Evolutionary conservation across 2,888 invertebrate genomes (phyloP), one percentile per base, ranked within the genome.

Genomic region (Lumbricus terrestris): DNA sequence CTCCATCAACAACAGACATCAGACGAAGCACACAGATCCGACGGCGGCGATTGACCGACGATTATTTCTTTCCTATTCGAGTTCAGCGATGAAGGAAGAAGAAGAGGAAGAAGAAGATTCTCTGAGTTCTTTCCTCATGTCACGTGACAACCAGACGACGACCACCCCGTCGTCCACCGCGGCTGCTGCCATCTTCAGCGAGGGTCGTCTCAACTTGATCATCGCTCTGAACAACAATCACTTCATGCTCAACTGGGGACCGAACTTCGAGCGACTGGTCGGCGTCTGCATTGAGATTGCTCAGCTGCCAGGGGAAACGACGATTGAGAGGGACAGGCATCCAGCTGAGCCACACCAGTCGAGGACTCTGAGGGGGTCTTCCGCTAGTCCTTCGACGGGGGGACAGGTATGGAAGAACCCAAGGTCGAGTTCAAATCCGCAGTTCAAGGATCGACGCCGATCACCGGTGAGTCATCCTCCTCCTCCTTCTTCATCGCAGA

Each of bases 211-310:
- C 40, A 91, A 91, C 23, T 1, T 97, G 97, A 94, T 97, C 97
- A 94, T 97, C 97, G 89, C 97, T 11, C 96, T 98, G 88, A 97
- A 98, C 90, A 98, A 98, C 98, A 98, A 98, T 94, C 98, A 98
- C 94, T 95, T 98, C 92, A n/a, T n/a, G n/a, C 96, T 98, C 91
- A 98, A 98, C 95, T 98, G 98, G 98, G 98, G 98, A 18, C 98
- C 98, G 35, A 98, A 98, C 95, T 98, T 98, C 95, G 98, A 98
- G 95, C 98, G 97, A 95, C 96, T 98, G 94, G 98, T 98, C 92
- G 98, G 98, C 40, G 98, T 98, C 89, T 98, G 98, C 94, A 98
- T 97, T 95, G 98, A 98, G 95, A 98, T 98, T 93, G 98, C 98
- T 88, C 98, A 98, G 95, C 95, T 98, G 93, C 98, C 98, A 8